Evolutionary conservation across 1,140 invertebrate genomes (phyloP).

Genomic region (Drosophila takahashii): DNA sequence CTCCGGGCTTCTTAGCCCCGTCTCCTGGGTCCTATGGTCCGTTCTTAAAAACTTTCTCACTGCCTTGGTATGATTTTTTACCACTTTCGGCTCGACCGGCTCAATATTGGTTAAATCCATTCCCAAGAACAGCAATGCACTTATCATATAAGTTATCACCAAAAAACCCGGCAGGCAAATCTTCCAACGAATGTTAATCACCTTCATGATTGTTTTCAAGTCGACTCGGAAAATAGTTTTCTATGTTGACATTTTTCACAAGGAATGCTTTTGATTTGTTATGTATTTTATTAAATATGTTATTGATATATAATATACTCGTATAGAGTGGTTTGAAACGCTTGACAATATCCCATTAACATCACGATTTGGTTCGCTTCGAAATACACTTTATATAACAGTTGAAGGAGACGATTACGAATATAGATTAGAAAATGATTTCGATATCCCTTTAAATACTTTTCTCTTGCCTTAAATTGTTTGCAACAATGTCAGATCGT

Average conservation of each 20-base stretch:
- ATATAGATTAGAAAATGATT: constrained; percentile 37
- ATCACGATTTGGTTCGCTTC: constrained; percentile 59
- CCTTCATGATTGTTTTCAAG: constrained; percentile 14
- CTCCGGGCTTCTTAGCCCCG: neutral
- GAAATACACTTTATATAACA: constrained; percentile 61
- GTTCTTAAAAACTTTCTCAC: no score
- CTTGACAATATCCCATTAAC: constrained; percentile 50
- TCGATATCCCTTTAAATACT: constrained; percentile 52
- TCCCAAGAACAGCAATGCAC: neutral
- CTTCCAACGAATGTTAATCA: constrained; percentile 15
- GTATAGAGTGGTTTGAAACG: constrained; percentile 37
- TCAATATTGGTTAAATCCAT: neutral
- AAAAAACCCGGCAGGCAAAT: neutral
- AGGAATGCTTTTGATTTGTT: constrained; percentile 2
- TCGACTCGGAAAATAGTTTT: neutral
- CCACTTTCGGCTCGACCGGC: constrained; percentile 20
- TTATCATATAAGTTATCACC: neutral
- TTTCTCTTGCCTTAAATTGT: constrained; percentile 37
- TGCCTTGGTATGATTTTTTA: constrained; percentile 93
- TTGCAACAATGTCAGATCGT: constrained; percentile 55
- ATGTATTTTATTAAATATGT: constrained; percentile 22
- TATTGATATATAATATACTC: constrained; percentile 33
- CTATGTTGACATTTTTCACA: neutral
- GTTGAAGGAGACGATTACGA: constrained; percentile 41
- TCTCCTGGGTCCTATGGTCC: neutral